These are phyloP conservation scores for Pseudopleuronectes americanus DNA, from an alignment of 2,797 vertebrate genomes.

Conservation along the genomic window DNA sequence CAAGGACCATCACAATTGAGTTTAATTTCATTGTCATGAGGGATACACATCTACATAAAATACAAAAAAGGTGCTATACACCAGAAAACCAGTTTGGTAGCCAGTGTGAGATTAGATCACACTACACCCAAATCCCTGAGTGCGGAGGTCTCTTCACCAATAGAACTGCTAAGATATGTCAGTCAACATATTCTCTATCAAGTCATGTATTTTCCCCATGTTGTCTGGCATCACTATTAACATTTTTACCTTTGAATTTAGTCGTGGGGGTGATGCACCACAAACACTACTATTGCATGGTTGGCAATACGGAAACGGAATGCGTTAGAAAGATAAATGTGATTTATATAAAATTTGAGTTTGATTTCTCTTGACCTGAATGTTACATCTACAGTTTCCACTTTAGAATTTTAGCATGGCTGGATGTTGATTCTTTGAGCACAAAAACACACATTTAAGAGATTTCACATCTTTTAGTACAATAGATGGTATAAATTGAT, in stretches of 20 bases:
- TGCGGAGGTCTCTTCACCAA: background rate
- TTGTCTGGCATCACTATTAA: background rate
- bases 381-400: background rate
- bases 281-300: background rate
- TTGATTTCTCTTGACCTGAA: background rate
- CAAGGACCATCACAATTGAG: background rate
- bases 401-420: background rate
- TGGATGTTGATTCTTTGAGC: constrained; percentile 3
- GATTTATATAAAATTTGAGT: constrained; percentile 7
- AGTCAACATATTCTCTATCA: background rate
- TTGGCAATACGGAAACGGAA: background rate
- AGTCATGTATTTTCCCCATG: background rate
- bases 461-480: background rate
- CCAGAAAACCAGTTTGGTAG: background rate
- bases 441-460: constrained; percentile 9
- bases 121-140: constrained; percentile 8
- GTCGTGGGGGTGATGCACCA: background rate
- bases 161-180: background rate
- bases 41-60: constrained; percentile 1
- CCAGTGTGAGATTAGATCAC: background rate
- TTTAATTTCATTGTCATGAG: constrained; percentile 1
- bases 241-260: background rate
- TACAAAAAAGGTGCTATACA: background rate
- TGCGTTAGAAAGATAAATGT: background rate
- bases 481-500: background rate